These are phyloP conservation scores for Cynopterus sphinx DNA, from an alignment of 2,797 vertebrate species.

Conservation along the genomic window DNA sequence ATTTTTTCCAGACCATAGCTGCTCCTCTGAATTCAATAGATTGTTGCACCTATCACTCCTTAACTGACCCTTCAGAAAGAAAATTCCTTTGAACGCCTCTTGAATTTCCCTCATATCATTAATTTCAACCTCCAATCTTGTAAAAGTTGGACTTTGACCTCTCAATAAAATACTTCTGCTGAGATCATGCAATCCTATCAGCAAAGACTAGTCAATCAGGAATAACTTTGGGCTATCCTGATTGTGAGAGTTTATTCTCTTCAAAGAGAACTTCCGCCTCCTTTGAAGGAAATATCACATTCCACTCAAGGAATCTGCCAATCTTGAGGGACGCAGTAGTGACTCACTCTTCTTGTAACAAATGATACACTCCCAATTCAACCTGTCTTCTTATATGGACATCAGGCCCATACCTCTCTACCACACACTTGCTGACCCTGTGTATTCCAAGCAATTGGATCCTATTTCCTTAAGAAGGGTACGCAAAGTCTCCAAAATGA, in stretches of 20 bases:
- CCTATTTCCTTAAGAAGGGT: background rate
- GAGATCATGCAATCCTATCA: background rate
- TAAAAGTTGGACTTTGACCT: background rate
- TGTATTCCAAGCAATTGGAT: background rate
- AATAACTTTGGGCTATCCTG: background rate
- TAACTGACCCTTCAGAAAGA: background rate
- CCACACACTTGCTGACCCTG: background rate
- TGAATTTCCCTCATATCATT: background rate
- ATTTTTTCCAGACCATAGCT: background rate
- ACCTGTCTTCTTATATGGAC: background rate
- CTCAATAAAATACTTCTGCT: background rate
- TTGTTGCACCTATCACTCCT: background rate
- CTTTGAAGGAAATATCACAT: background rate
- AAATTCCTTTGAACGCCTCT: background rate
- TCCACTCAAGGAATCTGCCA: background rate
- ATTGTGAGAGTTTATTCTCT: background rate
- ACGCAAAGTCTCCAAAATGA: background rate
- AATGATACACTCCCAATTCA: background rate
- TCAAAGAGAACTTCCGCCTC: background rate
- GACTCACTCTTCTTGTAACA: background rate
- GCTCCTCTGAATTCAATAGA: background rate
- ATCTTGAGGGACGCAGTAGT: background rate
- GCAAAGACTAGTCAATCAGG: background rate
- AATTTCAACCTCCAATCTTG: background rate
- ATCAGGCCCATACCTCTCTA: background rate